Evolutionary conservation across 2,113 vertebrate genomes (phyloP).

Genomic region (Petaurus breviceps): DNA sequence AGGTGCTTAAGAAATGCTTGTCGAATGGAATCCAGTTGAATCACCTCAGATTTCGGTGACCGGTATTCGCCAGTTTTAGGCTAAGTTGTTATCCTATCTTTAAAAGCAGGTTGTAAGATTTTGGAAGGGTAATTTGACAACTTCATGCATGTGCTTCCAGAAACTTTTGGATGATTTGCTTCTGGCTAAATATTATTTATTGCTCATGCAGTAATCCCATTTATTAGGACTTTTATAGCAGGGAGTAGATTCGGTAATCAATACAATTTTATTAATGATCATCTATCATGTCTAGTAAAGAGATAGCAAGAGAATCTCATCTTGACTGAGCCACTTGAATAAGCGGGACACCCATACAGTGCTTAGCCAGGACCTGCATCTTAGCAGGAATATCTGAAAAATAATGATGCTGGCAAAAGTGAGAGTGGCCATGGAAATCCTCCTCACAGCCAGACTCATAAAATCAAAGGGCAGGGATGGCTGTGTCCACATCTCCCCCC

Average conservation of each 20-base stretch:
- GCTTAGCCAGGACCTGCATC: slow-evolving; percentile 58
- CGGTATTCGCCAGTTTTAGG: neutral
- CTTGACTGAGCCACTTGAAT: slow-evolving; percentile 74
- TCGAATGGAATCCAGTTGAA: neutral
- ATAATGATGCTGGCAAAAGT: slow-evolving; percentile 73
- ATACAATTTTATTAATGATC: slow-evolving; percentile 80
- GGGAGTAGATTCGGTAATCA: slow-evolving; percentile 76
- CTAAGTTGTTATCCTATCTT: neutral
- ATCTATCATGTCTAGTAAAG: slow-evolving; percentile 72
- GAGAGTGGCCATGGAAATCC: slow-evolving; percentile 60
- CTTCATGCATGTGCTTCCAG: slow-evolving; percentile 56
- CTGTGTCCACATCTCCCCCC: slow-evolving; percentile 49
- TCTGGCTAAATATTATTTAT: slow-evolving; percentile 76
- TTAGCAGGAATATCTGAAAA: slow-evolving; percentile 65
- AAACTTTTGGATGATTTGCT: slow-evolving; percentile 64
- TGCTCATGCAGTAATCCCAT: slow-evolving; percentile 68
- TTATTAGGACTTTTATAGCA: slow-evolving; percentile 74
- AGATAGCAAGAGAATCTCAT: slow-evolving; percentile 68
- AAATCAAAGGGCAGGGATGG: slow-evolving; percentile 78
- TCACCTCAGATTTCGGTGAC: neutral
- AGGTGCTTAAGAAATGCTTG: neutral
- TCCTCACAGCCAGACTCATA: slow-evolving; percentile 76
- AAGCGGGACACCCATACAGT: slow-evolving; percentile 64
- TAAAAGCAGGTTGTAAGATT: neutral
- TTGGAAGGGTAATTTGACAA: slow-evolving; percentile 50